A percentile compares a stretch with the other conserved stretches of the same genome.
Evolutionary conservation across 2,113 vertebrate species (phyloP).

Genomic region (Plecotus auritus): DNA sequence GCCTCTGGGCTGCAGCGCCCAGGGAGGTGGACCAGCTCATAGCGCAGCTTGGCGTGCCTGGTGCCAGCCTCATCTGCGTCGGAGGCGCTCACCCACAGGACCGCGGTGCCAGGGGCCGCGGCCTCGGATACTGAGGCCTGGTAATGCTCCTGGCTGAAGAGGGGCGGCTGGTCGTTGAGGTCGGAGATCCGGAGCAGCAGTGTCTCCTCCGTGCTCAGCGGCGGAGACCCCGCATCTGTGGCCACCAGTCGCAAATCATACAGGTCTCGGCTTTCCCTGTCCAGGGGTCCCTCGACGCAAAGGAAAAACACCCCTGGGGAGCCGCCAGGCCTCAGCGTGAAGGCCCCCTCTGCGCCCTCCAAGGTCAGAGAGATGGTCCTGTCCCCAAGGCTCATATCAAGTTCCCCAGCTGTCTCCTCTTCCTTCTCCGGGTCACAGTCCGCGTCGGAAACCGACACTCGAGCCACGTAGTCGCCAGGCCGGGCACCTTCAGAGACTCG

Average conservation of each 20-base stretch:
- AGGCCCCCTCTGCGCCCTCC: constrained; percentile 82
- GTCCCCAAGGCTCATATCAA: constrained; percentile 71
- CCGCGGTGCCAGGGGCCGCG: constrained; percentile 79
- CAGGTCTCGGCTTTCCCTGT: constrained; percentile 85
- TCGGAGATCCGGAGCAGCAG: constrained; percentile 85
- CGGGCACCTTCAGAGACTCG: constrained; percentile 86
- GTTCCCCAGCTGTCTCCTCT: constrained; percentile 45
- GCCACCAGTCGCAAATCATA: constrained; percentile 87
- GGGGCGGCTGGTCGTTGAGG: constrained; percentile 88
- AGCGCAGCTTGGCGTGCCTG: constrained; percentile 82
- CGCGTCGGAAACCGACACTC: constrained; percentile 89
- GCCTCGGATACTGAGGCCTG: constrained; percentile 84
- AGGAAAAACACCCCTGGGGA: constrained; percentile 85
- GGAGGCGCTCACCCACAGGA: constrained; percentile 83
- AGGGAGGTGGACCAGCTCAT: constrained; percentile 66
- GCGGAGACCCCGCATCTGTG: constrained; percentile 84
- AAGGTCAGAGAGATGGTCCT: constrained; percentile 72
- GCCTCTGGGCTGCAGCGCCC: not conserved
- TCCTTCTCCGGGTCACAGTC: constrained; percentile 74
- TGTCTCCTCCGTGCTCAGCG: constrained; percentile 78
- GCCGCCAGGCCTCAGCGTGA: constrained; percentile 80
- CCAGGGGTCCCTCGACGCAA: constrained; percentile 84
- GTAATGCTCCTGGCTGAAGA: constrained; percentile 83
- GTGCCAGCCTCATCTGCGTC: constrained; percentile 86
- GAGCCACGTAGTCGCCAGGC: constrained; percentile 87